Percentiles rank a stretch among this genome's conserved stretches.
These are phyloP conservation scores for Zoanthus solanderi DNA, from an alignment of 92 coral and sea anemone genomes.

Conservation along the genomic window DNA sequence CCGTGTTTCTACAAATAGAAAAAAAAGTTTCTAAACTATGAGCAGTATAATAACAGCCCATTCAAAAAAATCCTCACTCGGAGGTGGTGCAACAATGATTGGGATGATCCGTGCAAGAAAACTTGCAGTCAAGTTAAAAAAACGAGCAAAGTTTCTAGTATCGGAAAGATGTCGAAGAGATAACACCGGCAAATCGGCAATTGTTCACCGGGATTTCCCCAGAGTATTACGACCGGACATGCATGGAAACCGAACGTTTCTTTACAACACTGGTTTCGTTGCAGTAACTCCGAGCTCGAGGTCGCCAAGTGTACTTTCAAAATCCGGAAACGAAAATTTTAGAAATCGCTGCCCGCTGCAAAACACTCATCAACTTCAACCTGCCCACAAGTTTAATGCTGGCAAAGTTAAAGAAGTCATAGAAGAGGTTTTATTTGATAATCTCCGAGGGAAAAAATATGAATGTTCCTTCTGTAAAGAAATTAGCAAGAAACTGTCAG, in stretches of 20 bases:
- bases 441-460: constrained; percentile 74
- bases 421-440: constrained; percentile 70
- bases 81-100: constrained; percentile 82
- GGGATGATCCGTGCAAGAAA: constrained; percentile 98
- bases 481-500: constrained; percentile 80
- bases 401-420: constrained; percentile 81
- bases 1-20: too few species aligned
- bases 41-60: constrained; percentile 50
- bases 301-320: constrained; percentile 72
- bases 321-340: constrained; percentile 4
- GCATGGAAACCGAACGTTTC: constrained; percentile 34
- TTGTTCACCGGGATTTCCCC: constrained; percentile 91
- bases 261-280: constrained; percentile 25
- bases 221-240: constrained; percentile 57
- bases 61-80: constrained; percentile 67
- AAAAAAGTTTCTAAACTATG: constrained; percentile 18
- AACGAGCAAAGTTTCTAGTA: constrained; percentile 95
- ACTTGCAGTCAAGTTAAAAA: constrained; percentile 91
- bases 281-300: constrained; percentile 66
- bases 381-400: constrained; percentile 74
- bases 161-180: constrained; percentile 84
- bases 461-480: constrained; percentile 81
- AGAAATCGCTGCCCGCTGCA: constrained; percentile 53
- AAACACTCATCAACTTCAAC: constrained; percentile 74
- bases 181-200: constrained; percentile 80